Conservation (phyloP, 2,113 vertebrate genomes). For the Apteryx mantelli region DNA sequence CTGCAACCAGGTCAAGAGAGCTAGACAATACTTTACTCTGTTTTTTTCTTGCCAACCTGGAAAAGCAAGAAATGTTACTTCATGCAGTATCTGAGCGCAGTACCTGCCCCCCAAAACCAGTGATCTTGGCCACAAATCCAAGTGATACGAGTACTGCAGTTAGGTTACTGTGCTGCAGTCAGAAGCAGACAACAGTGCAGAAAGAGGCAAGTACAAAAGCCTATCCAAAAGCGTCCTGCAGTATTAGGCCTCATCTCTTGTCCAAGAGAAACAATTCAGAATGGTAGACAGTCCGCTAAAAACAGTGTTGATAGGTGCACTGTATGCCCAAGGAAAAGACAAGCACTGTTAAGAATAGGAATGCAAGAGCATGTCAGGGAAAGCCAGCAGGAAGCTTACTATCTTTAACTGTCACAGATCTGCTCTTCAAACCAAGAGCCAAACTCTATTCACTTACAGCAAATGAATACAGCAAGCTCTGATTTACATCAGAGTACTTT, state of each 20-base stretch:
- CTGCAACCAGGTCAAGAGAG: neutral
- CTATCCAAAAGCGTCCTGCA: neutral
- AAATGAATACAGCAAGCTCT: slow-evolving; percentile 73
- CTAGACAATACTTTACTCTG: neutral
- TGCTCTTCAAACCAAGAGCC: slow-evolving; percentile 70
- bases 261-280: neutral
- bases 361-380: neutral
- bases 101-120: neutral
- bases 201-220: neutral
- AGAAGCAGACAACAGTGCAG: rapidly evolving
- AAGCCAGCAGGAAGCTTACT: neutral
- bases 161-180: rapidly evolving
- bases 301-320: neutral
- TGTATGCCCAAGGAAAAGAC: neutral
- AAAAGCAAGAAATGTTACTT: neutral
- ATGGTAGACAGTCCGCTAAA: neutral
- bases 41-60: neutral
- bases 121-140: neutral
- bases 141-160: neutral
- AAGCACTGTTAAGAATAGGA: neutral
- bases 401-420: neutral
- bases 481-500: slow-evolving; percentile 2
- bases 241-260: neutral
- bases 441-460: slow-evolving; percentile 63
- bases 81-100: neutral